Conservation (phyloP, 2,888 invertebrate species). For the Xestia rhomboidea region DNA sequence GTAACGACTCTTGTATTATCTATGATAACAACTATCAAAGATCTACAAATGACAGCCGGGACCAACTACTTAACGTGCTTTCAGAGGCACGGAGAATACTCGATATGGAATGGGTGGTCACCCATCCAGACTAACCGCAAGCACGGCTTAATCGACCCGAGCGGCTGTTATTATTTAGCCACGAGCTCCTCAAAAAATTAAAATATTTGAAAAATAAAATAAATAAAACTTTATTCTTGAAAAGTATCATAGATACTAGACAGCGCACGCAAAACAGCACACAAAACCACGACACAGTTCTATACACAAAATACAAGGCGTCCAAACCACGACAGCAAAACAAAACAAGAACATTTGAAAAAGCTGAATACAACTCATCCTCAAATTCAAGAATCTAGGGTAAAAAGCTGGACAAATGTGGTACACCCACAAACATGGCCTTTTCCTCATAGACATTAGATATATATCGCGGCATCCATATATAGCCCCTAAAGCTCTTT, state of each 20-base stretch:
- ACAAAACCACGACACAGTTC: conserved; percentile 73
- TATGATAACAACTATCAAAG: no score
- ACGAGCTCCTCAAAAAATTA: no score
- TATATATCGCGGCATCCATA: conserved; percentile 72
- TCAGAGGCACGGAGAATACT: no score
- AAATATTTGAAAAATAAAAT: no score
- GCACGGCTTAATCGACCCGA: no score
- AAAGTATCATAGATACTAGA: conserved; percentile 27
- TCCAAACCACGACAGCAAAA: conserved; percentile 76
- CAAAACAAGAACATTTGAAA: conserved; percentile 71
- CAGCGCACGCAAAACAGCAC: conserved; percentile 75
- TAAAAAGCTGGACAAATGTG: conserved; percentile 78
- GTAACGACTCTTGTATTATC: no score
- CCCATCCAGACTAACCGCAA: no score
- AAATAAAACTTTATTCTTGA: conserved; percentile 1
- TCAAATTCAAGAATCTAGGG: conserved; percentile 75
- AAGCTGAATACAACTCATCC: conserved; percentile 69
- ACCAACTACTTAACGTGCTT: no score
- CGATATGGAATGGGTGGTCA: no score
- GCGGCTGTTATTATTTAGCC: no score
- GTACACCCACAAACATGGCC: conserved; percentile 80
- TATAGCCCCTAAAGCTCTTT: conserved; percentile 69
- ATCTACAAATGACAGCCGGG: no score
- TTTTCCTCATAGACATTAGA: conserved; percentile 75
- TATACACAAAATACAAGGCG: conserved; percentile 76